These are phyloP conservation scores for Lacerta agilis DNA, from an alignment of 2,797 vertebrate species.

Conservation along the genomic window DNA sequence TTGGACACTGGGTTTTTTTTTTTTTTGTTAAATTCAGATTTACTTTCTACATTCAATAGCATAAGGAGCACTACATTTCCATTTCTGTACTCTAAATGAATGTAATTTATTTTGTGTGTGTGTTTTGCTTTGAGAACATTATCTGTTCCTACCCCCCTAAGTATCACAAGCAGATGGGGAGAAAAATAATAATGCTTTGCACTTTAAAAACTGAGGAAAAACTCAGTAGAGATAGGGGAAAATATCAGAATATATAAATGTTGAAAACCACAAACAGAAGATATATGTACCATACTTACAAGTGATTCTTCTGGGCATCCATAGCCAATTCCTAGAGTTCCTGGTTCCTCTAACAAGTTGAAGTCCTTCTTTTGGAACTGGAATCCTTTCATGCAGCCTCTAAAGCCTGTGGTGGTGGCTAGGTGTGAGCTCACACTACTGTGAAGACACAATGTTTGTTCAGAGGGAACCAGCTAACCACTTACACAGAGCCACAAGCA, in stretches of 20 bases:
- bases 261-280: not conserved
- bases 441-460: slow-evolving; percentile 48
- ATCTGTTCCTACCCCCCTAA: slow-evolving; percentile 1
- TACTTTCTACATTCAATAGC: slow-evolving; percentile 4
- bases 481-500: not conserved
- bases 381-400: slow-evolving; percentile 97
- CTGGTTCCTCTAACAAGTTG: slow-evolving; percentile 93
- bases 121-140: slow-evolving; percentile 22
- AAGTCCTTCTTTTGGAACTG: slow-evolving; percentile 99
- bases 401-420: slow-evolving; percentile 83
- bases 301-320: slow-evolving; percentile 96
- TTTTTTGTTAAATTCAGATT: slow-evolving; percentile 5
- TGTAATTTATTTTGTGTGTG: not conserved
- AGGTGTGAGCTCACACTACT: slow-evolving; percentile 83
- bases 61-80: not conserved
- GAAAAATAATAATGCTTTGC: slow-evolving; percentile 6
- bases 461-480: too few relatives aligned
- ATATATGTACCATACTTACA: slow-evolving; percentile 78
- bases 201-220: slow-evolving; percentile 2
- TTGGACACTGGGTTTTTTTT: not conserved
- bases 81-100: slow-evolving; percentile 25
- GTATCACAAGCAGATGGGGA: not conserved
- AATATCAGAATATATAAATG: not conserved
- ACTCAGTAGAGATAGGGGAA: not conserved
- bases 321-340: slow-evolving; percentile 94